Percentiles rank a stretch among this genome's conserved stretches.
These are phyloP conservation scores for Drosophila kurseongensis DNA, from an alignment of 1,140 invertebrate species.

Conservation along the genomic window DNA sequence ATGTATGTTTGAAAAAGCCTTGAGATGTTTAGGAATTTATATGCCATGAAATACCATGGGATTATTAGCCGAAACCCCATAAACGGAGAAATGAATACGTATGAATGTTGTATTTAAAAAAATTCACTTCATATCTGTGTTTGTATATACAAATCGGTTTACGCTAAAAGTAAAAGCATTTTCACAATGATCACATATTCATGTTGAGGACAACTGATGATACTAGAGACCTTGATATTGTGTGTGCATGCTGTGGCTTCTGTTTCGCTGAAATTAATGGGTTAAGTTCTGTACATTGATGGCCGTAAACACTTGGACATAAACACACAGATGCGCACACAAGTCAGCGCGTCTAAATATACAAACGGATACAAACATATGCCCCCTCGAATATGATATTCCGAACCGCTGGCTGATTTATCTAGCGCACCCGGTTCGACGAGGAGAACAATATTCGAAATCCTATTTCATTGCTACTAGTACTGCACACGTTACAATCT, in stretches of 20 bases:
- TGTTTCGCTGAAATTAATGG: slow-evolving; percentile 45
- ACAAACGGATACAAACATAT: slow-evolving; percentile 47
- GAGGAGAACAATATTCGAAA: slow-evolving; percentile 53
- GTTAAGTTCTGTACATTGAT: slow-evolving; percentile 52
- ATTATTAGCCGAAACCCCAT: slow-evolving; percentile 32
- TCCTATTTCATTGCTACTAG: slow-evolving; percentile 65
- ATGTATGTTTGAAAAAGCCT: slow-evolving; percentile 24
- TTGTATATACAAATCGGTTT: slow-evolving; percentile 26
- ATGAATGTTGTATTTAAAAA: slow-evolving; percentile 21
- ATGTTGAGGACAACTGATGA: slow-evolving; percentile 14
- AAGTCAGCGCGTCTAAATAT: slow-evolving; percentile 51
- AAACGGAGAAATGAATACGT: slow-evolving; percentile 22
- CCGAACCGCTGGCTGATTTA: slow-evolving; percentile 62
- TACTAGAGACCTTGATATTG: slow-evolving; percentile 49
- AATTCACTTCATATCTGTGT: slow-evolving; percentile 30
- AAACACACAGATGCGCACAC: slow-evolving; percentile 32
- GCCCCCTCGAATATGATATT: slow-evolving; percentile 65
- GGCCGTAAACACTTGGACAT: slow-evolving; percentile 52
- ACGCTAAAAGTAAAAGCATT: slow-evolving; percentile 52
- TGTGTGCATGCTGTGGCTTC: slow-evolving; percentile 35
- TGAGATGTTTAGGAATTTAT: slow-evolving; percentile 21
- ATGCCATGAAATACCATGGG: slow-evolving; percentile 28
- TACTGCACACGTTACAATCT: slow-evolving; percentile 41
- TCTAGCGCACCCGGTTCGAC: slow-evolving; percentile 54
- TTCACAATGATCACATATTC: slow-evolving; percentile 26